Base-by-base conservation (phyloP, 2,888 invertebrate species). In the Entomobrya multifasciata region DNA sequence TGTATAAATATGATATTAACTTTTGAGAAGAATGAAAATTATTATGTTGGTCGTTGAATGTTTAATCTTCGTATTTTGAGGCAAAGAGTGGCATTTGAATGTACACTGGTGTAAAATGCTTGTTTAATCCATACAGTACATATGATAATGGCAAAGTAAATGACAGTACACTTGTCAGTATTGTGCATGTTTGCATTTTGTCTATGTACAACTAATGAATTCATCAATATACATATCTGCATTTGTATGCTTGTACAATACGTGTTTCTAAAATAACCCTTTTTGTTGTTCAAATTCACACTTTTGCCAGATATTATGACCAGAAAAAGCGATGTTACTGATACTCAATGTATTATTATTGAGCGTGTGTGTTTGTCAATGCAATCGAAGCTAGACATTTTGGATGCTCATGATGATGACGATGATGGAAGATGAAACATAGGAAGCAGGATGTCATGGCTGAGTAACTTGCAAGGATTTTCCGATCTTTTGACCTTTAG, bases 381-480 rank as follows among this genome's bases (percentile, higher is more conserved):
- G n/a, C n/a, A n/a, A n/a, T n/a, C n/a, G n/a, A 22, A 57, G 17
- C 11, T 30, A 30, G 65, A 65, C 65, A 36, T 67, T n/a, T 67
- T 67, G 44, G 20, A 36, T 41, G 67, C 5, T 4, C 13, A 41
- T 67, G 44, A 41, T 67, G 67, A 65, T 65, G 65, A n/a, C n/a
- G n/a, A 55, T 77, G 83, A 55, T 49, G 41, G 76, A 84, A 77
- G 77, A 84, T 84, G 77, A 84, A 65, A 84, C 77, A 77, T 85
- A 85, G 85, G 85, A 85, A 85, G 85, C 85, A 88, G 88, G 88
- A 88, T 85, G 83, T 86, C 74, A 89, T 83, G 88, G 87, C 85
- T 88, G 88, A 90, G 88, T 87, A 87, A 88, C 88, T 88, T 86
- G 89, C 90, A 90, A 86, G 88, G 89, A 90, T 90, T 90, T 90